phyloP scores from a whole-genome alignment of 2,113 vertebrate species.

The Osmerus mordax region DNA sequence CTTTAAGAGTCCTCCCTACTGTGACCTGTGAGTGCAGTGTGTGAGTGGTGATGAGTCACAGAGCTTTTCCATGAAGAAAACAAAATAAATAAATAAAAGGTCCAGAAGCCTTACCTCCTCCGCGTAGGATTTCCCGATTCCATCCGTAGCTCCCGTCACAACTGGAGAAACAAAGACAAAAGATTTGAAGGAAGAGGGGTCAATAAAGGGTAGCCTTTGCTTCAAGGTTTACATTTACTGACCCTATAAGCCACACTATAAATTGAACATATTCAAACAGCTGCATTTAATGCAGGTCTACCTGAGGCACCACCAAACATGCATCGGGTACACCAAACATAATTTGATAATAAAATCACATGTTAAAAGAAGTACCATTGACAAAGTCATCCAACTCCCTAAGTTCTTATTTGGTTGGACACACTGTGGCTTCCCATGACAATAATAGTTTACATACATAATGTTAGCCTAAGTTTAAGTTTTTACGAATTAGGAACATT shows the following conservation, averaged over 20 bases:
- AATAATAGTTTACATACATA: too few relatives aligned
- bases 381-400: too few relatives aligned
- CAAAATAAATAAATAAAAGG: conserved; percentile 39
- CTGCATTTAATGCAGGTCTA: too few relatives aligned
- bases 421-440: too few relatives aligned
- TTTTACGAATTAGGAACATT: too few relatives aligned
- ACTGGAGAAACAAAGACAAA: conserved; percentile 69
- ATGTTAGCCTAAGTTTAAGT: too few relatives aligned
- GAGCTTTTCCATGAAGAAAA: conserved; percentile 46
- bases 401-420: too few relatives aligned
- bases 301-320: too few relatives aligned
- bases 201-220: conserved; percentile 10
- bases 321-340: too few relatives aligned
- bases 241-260: not conserved
- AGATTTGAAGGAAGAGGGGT: conserved; percentile 11
- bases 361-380: too few relatives aligned
- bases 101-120: conserved; percentile 81
- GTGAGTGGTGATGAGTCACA: conserved; percentile 53
- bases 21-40: conserved; percentile 48
- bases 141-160: conserved; percentile 93
- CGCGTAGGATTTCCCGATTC: conserved; percentile 94
- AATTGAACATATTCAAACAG: too few relatives aligned
- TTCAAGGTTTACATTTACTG: not conserved
- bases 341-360: too few relatives aligned
- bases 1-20: conserved; percentile 49